A percentile compares a stretch with the other conserved stretches of the same genome.
These are phyloP conservation scores for Henricia sp. DNA, from an alignment of 53 echinoderm and acorn worm genomes.

Conservation along the genomic window DNA sequence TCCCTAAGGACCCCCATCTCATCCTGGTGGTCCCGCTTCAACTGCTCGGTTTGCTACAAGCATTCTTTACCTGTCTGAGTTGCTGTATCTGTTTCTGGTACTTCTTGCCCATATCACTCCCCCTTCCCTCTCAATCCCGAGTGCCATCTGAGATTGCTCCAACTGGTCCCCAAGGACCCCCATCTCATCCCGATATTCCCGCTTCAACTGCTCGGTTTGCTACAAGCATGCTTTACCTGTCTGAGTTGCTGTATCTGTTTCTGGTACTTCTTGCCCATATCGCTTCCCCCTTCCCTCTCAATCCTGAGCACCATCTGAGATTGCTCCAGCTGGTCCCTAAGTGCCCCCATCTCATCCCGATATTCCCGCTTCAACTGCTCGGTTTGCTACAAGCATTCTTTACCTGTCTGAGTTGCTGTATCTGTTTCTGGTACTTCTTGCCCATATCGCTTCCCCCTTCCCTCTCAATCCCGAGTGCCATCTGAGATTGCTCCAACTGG, in stretches of 20 bases:
- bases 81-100: constrained; percentile 80
- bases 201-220: constrained; percentile 75
- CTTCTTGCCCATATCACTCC: constrained; percentile 71
- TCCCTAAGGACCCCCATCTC: too few species aligned
- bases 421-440: too few species aligned
- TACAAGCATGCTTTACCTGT: constrained; percentile 72
- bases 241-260: constrained; percentile 71
- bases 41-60: not conserved
- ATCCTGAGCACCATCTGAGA: constrained; percentile 67
- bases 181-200: constrained; percentile 66
- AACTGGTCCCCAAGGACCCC: constrained; percentile 69
- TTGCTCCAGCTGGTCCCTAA: constrained; percentile 73
- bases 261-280: constrained; percentile 76
- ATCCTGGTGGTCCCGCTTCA: not conserved
- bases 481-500: too few species aligned
- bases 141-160: constrained; percentile 66
- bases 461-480: too few species aligned
- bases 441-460: too few species aligned
- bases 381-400: constrained; percentile 72
- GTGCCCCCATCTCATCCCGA: constrained; percentile 72
- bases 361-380: constrained; percentile 70
- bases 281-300: constrained; percentile 84
- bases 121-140: constrained; percentile 85
- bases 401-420: too few species aligned
- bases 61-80: constrained; percentile 65